Conservation (phyloP, 2,797 vertebrate species). For the Adrianichthys oophorus region DNA sequence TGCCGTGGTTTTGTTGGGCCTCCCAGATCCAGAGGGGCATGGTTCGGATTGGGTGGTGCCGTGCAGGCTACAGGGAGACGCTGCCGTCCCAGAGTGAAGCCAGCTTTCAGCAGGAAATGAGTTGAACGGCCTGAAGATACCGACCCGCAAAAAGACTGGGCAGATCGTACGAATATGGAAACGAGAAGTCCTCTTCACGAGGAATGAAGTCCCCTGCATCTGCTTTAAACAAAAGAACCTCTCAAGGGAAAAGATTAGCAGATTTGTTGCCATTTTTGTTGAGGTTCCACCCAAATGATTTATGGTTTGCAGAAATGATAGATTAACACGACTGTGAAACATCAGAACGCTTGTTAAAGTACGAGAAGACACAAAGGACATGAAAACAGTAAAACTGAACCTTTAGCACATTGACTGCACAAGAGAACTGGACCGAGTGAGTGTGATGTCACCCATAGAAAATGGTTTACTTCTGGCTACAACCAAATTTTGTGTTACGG, state of each 20-base stretch:
- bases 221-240: constrained; percentile 45
- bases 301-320: constrained; percentile 5
- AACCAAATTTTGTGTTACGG: no score
- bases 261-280: neutral
- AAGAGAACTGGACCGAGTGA: no score
- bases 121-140: constrained; percentile 7
- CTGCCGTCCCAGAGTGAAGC: constrained; percentile 24
- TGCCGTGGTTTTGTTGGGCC: constrained; percentile 16
- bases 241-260: constrained; percentile 3
- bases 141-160: constrained; percentile 1
- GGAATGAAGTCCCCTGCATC: constrained; percentile 28
- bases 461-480: no score
- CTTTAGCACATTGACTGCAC: no score
- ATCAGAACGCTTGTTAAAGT: neutral
- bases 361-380: constrained; percentile 7
- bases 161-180: constrained; percentile 25
- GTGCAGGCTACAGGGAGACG: constrained; percentile 15
- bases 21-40: constrained; percentile 1
- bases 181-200: constrained; percentile 23
- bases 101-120: constrained; percentile 24
- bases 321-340: constrained; percentile 5
- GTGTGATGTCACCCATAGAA: no score
- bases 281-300: neutral
- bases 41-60: constrained; percentile 7
- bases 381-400: neutral